Conservation (phyloP, 2,888 invertebrate species). For the Elgonia sp. region DNA sequence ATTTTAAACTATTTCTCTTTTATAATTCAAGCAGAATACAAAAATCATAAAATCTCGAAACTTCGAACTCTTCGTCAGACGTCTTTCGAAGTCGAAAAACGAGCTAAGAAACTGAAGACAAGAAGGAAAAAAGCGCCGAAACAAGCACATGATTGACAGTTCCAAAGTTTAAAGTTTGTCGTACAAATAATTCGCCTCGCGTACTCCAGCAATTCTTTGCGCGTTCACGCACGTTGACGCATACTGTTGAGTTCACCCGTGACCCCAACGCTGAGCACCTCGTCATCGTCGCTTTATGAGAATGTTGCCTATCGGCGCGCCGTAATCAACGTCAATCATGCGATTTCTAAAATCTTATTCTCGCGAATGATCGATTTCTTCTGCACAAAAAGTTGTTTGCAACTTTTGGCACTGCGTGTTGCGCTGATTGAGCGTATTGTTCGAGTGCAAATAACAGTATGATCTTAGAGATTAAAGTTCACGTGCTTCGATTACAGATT, state of each 20-base stretch:
- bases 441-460: not conserved
- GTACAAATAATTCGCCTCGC: conserved; percentile 41
- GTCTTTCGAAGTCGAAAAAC: no score
- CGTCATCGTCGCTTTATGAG: conserved; percentile 58
- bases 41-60: no score
- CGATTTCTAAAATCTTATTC: no score
- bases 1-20: no score
- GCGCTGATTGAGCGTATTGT: conserved; percentile 16
- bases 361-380: no score
- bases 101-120: not conserved
- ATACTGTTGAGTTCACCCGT: conserved; percentile 53
- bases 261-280: conserved; percentile 47
- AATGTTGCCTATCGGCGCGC: conserved; percentile 14
- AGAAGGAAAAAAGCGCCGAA: not conserved
- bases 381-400: no score
- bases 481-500: no score
- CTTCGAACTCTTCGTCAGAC: no score
- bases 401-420: conserved; percentile 33
- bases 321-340: no score
- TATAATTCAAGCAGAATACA: no score
- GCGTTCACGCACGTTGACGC: no score
- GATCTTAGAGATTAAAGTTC: conserved; percentile 14
- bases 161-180: conserved; percentile 61
- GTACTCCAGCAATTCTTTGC: no score
- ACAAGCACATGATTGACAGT: conserved; percentile 7